Evolutionary conservation across 2,797 vertebrate genomes (phyloP).

Genomic region (Cottoperca gobio): DNA sequence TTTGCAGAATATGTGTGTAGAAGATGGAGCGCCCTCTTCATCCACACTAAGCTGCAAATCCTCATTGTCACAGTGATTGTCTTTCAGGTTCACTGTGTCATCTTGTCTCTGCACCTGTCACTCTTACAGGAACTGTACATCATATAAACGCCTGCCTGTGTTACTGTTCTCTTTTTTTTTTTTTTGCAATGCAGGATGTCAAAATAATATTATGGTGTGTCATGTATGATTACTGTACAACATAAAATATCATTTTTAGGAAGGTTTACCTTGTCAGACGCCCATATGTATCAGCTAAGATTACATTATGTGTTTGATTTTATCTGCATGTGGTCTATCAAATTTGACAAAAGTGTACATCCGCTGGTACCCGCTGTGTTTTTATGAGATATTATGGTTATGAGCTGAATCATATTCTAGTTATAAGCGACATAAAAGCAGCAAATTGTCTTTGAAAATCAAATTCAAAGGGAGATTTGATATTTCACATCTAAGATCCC

Average conservation of each 20-base stretch:
- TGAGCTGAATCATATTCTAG: slow-evolving; percentile 6
- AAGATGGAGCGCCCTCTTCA: slow-evolving; percentile 42
- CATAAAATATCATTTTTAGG: slow-evolving; percentile 42
- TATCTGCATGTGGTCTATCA: slow-evolving; percentile 55
- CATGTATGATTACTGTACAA: slow-evolving; percentile 55
- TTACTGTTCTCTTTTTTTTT: slow-evolving; percentile 12
- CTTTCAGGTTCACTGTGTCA: slow-evolving; percentile 54
- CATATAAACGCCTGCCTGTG: slow-evolving; percentile 14
- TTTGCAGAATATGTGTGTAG: not conserved
- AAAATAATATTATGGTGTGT: slow-evolving; percentile 58
- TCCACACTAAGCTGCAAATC: slow-evolving; percentile 49
- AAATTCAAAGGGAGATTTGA: slow-evolving; percentile 40
- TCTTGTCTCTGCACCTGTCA: slow-evolving; percentile 51
- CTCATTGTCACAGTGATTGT: slow-evolving; percentile 49
- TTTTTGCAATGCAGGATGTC: slow-evolving; percentile 29
- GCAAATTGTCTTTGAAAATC: slow-evolving; percentile 24
- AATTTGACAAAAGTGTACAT: slow-evolving; percentile 34
- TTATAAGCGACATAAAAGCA: slow-evolving; percentile 20
- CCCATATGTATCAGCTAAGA: slow-evolving; percentile 31
- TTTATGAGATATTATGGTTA: slow-evolving; percentile 16
- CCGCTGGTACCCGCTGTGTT: slow-evolving; percentile 7
- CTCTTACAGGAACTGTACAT: slow-evolving; percentile 40
- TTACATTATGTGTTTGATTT: slow-evolving; percentile 52
- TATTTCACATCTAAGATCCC: slow-evolving; percentile 54
- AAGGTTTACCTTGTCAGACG: slow-evolving; percentile 51